These are phyloP conservation scores for Drosophila dives DNA, from an alignment of 2,888 invertebrate genomes.

Conservation along the genomic window DNA sequence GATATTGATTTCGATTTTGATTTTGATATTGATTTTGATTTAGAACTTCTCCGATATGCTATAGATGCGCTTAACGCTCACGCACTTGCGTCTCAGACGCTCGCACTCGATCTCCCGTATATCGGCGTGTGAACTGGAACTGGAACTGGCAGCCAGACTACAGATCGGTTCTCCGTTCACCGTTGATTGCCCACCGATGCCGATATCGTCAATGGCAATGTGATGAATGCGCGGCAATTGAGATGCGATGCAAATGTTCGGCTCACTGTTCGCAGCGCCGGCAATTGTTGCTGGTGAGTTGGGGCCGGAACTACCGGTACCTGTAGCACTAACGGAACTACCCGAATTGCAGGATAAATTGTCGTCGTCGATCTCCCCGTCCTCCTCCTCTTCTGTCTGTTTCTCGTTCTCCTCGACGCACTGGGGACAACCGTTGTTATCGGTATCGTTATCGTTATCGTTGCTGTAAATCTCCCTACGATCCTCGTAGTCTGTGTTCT, in stretches of 20 bases:
- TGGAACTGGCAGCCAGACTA: constrained; percentile 64
- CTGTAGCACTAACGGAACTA: constrained; percentile 6
- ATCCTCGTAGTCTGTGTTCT: constrained; percentile 9
- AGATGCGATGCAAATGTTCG: constrained; percentile 59
- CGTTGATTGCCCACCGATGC: constrained; percentile 38
- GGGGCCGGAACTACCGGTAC: neutral
- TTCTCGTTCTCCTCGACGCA: constrained; percentile 56
- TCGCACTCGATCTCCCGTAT: constrained; percentile 84
- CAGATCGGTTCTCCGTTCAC: constrained; percentile 25
- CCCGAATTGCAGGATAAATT: constrained; percentile 31
- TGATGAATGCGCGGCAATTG: constrained; percentile 66
- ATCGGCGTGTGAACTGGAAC: constrained; percentile 78
- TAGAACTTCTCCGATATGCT: constrained; percentile 84
- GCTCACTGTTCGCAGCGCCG: constrained; percentile 65
- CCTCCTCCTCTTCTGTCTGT: constrained; percentile 21
- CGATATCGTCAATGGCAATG: constrained; percentile 71
- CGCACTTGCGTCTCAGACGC: constrained; percentile 83
- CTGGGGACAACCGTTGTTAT: constrained; percentile 55
- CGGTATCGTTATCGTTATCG: constrained; percentile 22
- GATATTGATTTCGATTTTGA: constrained; percentile 22
- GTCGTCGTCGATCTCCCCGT: constrained; percentile 31
- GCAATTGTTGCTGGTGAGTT: constrained; percentile 43
- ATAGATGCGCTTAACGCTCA: constrained; percentile 84
- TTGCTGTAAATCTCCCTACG: constrained; percentile 27
- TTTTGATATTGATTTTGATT: constrained; percentile 41